Conservation (phyloP, 2,113 vertebrate species). For the Tragulus kanchil region DNA sequence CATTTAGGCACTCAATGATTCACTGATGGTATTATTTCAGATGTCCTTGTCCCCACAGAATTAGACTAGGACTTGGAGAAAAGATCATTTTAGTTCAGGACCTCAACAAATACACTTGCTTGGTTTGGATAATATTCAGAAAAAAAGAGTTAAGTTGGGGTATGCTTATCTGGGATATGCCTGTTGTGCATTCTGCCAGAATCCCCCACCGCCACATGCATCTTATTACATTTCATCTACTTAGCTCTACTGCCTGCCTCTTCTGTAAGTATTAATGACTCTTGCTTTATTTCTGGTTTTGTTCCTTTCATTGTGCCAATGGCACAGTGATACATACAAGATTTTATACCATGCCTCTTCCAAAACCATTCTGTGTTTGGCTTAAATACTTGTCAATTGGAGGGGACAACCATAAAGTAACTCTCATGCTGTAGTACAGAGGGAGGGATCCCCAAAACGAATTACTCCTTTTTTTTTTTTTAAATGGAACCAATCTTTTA, state of each 20-base stretch:
- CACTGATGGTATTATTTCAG: too few relatives aligned
- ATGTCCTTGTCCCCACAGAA: not conserved
- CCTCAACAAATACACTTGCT: not conserved
- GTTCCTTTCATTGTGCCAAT: not conserved
- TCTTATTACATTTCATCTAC: too few relatives aligned
- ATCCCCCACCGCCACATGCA: not conserved
- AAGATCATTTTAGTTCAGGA: not conserved
- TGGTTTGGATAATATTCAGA: not conserved
- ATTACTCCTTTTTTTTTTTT: not conserved
- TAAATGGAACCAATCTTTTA: not conserved
- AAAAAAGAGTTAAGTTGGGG: not conserved
- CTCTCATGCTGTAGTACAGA: not conserved
- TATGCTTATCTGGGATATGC: not conserved
- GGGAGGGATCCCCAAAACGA: not conserved
- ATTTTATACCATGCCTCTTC: not conserved
- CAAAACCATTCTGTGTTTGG: not conserved
- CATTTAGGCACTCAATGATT: not conserved
- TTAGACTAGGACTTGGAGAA: not conserved
- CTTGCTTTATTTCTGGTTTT: constrained; percentile 21
- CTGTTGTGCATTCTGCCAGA: not conserved
- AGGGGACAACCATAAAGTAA: not conserved
- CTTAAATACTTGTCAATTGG: not conserved
- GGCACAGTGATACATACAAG: not conserved
- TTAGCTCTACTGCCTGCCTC: not conserved
- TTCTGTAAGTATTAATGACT: not conserved